A percentile compares a stretch with the other conserved stretches of the same genome.
Evolutionary conservation across 1,140 invertebrate genomes (phyloP).

Genomic region (Papilio xuthus): DNA sequence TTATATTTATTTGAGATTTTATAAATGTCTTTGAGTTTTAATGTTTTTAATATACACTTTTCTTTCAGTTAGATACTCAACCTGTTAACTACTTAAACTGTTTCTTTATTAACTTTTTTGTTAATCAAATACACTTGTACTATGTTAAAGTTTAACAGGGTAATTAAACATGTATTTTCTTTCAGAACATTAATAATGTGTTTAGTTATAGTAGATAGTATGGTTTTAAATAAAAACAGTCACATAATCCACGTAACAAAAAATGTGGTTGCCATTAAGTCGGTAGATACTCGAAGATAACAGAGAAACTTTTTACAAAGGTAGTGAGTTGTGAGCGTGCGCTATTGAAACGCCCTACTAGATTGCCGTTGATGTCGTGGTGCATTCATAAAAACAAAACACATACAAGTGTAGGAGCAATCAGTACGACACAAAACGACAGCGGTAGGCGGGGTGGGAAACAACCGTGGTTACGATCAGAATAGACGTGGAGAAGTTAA

Average conservation of each 20-base stretch:
- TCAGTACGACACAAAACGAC: constrained; percentile 33
- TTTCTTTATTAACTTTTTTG: background rate
- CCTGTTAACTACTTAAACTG: background rate
- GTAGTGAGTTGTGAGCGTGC: constrained; percentile 26
- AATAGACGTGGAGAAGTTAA: constrained; percentile 12
- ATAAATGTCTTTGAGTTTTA: constrained; percentile 2
- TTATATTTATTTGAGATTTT: background rate
- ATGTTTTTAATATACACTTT: background rate
- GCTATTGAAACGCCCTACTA: constrained; percentile 31
- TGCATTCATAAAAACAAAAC: constrained; percentile 38
- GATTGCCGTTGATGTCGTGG: constrained; percentile 27
- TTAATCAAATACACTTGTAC: background rate
- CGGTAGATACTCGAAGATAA: constrained; percentile 20
- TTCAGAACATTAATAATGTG: background rate
- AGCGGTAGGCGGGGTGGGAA: constrained; percentile 16
- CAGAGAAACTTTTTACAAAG: constrained; percentile 30
- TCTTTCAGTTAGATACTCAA: background rate
- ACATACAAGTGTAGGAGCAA: constrained; percentile 35
- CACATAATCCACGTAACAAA: background rate
- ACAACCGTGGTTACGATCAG: constrained; percentile 6
- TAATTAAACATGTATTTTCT: background rate
- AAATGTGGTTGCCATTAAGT: constrained; percentile 19
- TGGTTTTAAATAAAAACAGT: background rate
- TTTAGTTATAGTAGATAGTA: background rate
- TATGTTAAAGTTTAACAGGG: background rate